Base-by-base conservation (phyloP, 2,797 vertebrate genomes). In the Muscicapa comitata region DNA sequence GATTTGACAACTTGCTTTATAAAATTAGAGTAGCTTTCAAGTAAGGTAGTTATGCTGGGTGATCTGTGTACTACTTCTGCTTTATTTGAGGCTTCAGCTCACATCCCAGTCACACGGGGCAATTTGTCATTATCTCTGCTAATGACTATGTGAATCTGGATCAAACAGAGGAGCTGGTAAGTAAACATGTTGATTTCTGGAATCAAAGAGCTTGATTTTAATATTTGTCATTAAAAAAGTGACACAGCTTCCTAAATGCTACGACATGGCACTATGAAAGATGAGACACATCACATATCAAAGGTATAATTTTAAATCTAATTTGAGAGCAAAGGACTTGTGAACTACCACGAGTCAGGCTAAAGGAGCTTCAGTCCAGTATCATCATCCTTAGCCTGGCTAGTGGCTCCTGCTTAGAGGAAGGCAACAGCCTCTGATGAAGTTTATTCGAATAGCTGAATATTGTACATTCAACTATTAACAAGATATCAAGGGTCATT, bases 121-220 rank as follows among this genome's bases (percentile, higher is more conserved):
- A 91, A 90, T 95, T 87, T 96, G 84, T 96, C 94, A 93, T 95
- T 95, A 91, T 93, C 72, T 91, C 76, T 83, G 73, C 33, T 95
- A 95, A 94, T 77, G 94, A 86, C 88, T 92, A 13, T 40, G 70
- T 62, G 88, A 93, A 75, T 73, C 86, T 87, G 84, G 61, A 94
- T 90, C 86, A 83, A 91, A 87, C 17, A 1, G 40, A 80, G 81
- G n/a, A 88, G 78, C 58, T 88, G 94, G 79, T 75, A 95, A 96
- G 88, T 80, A 96, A 97, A 92, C 51, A 94, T 48, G 72, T 74
- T 92, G 92, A 91, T 92, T 93, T 91, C 87, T 86, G 83, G 87
- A 77, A 72, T 83, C 87, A 92, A 89, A 93, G 86, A 83, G 51
- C 54, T 66, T 57, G 59, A 51, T 83, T 97, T 91, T 88, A 86